Evolutionary conservation across 1,140 invertebrate species (phyloP).

Genomic region (Melipona quadrifasciata): DNA sequence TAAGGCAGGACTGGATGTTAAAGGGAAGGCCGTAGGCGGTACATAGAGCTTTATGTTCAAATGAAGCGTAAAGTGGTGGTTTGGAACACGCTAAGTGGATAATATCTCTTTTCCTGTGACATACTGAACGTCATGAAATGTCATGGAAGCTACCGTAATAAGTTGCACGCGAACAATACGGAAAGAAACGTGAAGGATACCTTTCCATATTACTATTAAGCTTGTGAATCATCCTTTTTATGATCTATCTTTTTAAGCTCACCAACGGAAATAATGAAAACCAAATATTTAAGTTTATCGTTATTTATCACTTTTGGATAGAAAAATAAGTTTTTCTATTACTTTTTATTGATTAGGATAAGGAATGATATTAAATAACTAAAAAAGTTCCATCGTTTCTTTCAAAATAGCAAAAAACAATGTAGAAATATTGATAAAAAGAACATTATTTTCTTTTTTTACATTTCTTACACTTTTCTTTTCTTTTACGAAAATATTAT

Average conservation of each 20-base stretch:
- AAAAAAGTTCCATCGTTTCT: too few relatives aligned
- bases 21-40: slow-evolving; percentile 67
- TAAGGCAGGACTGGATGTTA: slow-evolving; percentile 51
- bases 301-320: neutral
- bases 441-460: too few relatives aligned
- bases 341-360: too few relatives aligned
- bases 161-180: slow-evolving; percentile 46
- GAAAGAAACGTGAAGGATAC: slow-evolving; percentile 31
- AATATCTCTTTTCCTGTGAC: slow-evolving; percentile 78
- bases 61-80: slow-evolving; percentile 74
- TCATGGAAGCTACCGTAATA: slow-evolving; percentile 51
- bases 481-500: too few relatives aligned
- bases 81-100: slow-evolving; percentile 74
- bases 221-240: neutral
- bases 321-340: neutral
- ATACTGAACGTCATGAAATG: slow-evolving; percentile 67
- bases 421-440: too few relatives aligned
- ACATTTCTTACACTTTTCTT: too few relatives aligned
- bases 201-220: slow-evolving; percentile 14
- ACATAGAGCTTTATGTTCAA: slow-evolving; percentile 67
- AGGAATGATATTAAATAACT: too few relatives aligned
- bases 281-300: neutral
- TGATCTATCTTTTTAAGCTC: neutral
- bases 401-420: too few relatives aligned
- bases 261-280: neutral